Percentiles rank a stretch among this genome's conserved stretches.
phyloP scores from a whole-genome alignment of 2,113 vertebrate genomes.

The Eptesicus fuscus region DNA sequence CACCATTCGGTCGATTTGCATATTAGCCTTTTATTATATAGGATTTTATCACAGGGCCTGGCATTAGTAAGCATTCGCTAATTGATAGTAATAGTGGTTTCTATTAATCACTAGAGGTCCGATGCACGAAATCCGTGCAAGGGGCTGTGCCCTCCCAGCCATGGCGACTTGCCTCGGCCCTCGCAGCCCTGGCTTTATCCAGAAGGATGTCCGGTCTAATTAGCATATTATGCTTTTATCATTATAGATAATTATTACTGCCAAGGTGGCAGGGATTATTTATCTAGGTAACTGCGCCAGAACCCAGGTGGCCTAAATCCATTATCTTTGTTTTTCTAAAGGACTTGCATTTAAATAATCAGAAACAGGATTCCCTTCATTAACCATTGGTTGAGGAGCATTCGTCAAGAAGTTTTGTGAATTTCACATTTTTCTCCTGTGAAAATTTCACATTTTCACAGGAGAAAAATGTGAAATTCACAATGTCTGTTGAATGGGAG shows the following conservation, averaged over 20 bases:
- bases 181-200: no score
- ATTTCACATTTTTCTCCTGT: no score
- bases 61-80: neutral
- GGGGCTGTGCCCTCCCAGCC: no score
- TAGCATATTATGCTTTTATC: no score
- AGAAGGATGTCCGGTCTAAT: no score
- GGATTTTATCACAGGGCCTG: neutral
- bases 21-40: no score
- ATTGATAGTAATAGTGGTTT: neutral
- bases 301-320: neutral
- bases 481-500: neutral
- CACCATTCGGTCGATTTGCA: no score
- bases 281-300: neutral
- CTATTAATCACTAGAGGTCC: no score
- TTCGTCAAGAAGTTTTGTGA: neutral
- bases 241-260: neutral
- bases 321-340: neutral
- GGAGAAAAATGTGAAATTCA: neutral
- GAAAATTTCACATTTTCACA: no score
- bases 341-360: neutral
- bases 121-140: no score
- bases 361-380: neutral
- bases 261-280: neutral
- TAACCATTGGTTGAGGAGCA: neutral
- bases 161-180: no score